These are phyloP conservation scores for Rutilus rutilus DNA, from an alignment of 2,113 vertebrate genomes.

Conservation along the genomic window DNA sequence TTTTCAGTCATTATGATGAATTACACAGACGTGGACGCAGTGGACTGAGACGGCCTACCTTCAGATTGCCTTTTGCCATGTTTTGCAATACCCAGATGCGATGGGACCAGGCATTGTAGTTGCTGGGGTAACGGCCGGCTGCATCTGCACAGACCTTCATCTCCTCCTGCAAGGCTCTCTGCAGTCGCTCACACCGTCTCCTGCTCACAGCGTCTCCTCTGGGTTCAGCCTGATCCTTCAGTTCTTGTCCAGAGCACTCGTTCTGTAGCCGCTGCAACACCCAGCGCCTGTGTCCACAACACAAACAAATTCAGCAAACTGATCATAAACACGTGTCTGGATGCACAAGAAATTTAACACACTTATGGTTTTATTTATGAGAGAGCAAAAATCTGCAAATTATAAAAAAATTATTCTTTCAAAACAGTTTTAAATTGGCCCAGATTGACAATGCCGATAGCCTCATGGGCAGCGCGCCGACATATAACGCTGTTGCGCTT, in stretches of 20 bases:
- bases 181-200: constrained; percentile 73
- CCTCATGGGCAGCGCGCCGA: too few species aligned
- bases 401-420: background rate
- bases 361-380: background rate
- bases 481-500: too few species aligned
- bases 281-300: constrained; percentile 83
- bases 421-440: background rate
- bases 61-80: constrained; percentile 85
- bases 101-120: constrained; percentile 99
- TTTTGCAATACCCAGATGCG: constrained; percentile 96
- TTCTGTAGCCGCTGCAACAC: constrained; percentile 87
- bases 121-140: constrained; percentile 92
- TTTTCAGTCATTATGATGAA: background rate
- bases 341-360: background rate
- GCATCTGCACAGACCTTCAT: constrained; percentile 92
- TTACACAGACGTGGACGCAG: background rate
- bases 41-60: constrained; percentile 76
- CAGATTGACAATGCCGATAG: background rate
- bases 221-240: constrained; percentile 76
- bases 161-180: constrained; percentile 84
- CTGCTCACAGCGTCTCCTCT: constrained; percentile 55
- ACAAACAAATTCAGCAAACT: background rate
- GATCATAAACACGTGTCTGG: background rate
- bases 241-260: constrained; percentile 73
- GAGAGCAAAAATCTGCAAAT: too few species aligned